phyloP scores from a whole-genome alignment of 2,113 vertebrate genomes.

The Cottus gobio region DNA sequence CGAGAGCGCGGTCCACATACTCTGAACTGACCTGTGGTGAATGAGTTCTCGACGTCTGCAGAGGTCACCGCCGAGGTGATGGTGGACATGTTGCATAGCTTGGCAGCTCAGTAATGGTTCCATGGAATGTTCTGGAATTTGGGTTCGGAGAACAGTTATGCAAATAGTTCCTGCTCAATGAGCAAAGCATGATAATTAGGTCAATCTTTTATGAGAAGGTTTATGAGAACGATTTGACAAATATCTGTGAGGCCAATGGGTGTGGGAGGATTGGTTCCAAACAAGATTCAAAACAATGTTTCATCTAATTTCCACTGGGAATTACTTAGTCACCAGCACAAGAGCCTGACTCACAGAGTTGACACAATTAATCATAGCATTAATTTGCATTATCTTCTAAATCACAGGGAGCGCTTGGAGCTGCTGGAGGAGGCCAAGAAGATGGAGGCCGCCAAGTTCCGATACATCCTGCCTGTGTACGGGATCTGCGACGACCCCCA shows the following conservation, averaged over 20 bases:
- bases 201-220: slow-evolving; percentile 39
- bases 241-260: neutral
- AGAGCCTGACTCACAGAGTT: neutral
- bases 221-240: slow-evolving; percentile 8
- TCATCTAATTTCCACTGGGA: slow-evolving; percentile 2
- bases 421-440: slow-evolving; percentile 96
- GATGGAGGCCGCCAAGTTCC: slow-evolving; percentile 98
- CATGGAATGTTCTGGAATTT: slow-evolving; percentile 31
- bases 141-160: slow-evolving; percentile 3
- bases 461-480: slow-evolving; percentile 95
- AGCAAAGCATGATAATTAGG: slow-evolving; percentile 2
- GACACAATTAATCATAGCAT: neutral
- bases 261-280: neutral
- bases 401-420: slow-evolving; percentile 90
- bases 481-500: slow-evolving; percentile 94
- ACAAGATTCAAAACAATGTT: neutral
- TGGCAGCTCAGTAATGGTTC: neutral
- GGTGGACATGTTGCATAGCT: slow-evolving; percentile 20
- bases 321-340: neutral
- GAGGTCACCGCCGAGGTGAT: slow-evolving; percentile 15
- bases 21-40: neutral
- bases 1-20: neutral
- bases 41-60: slow-evolving; percentile 13
- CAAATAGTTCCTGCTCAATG: slow-evolving; percentile 17
- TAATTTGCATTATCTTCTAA: neutral